Base-by-base conservation (phyloP, 2,888 invertebrate species). In the Conops quadrifasciatus region DNA sequence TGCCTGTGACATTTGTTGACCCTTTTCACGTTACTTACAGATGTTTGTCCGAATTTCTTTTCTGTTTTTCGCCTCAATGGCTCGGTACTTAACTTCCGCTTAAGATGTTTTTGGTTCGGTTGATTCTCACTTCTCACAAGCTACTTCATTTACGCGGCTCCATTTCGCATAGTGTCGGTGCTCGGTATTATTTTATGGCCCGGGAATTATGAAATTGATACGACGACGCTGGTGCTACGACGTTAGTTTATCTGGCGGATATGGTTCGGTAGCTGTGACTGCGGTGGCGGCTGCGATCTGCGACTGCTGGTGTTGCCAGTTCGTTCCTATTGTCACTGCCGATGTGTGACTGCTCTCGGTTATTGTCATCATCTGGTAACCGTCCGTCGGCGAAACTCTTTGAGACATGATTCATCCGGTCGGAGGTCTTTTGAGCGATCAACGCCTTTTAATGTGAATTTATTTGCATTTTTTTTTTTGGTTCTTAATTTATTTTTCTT, bases 371-470 rank as follows among this genome's bases (percentile, higher is more conserved):
- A 51, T 65, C 28, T 67, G 70, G 47, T 67, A 67, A 71, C 24
- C 19, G 51, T n/a, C 51, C 59, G 72, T 75, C 78, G 78, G 78
- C 76, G 70, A 72, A 71, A 68, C 70, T 67, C 79, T 80, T 80
- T 80, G 79, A 79, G 80, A 77, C 75, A 80, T 80, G 77, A 80
- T 80, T 80, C 80, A 80, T 80, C 80, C 80, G 80, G 80, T 79
- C 74, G 58, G 24, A 26, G 77, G 49, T 68, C 47, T 67, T 67
- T 67, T 26, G 28, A 26, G 47, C 26, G 47, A 59, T 26, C 68
- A 68, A 68, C 68, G 68, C 68, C 68, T 68, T 62, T 68, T 51
- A 60, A 67, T 62, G 62, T 62, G 68, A 68, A 62, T 62, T 68
- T 60, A 68, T 68, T 68, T 68, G 68, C 51, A 68, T 68, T 21